Conservation (phyloP, 2,888 invertebrate genomes). For the Dryobota labecula region DNA sequence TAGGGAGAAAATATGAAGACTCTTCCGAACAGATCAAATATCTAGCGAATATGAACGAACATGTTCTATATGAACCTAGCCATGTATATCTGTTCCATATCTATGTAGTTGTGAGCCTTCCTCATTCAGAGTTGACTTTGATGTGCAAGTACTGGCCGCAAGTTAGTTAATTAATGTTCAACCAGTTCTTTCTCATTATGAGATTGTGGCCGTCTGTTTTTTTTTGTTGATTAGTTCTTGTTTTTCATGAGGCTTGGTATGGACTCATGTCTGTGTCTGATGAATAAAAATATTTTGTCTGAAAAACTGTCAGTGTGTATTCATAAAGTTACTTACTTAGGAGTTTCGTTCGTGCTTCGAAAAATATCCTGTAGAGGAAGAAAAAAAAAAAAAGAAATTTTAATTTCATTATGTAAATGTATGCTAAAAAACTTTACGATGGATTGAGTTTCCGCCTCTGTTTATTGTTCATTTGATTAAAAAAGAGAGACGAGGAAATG, state of each 20-base stretch:
- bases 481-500: neutral
- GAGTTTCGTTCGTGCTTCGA: neutral
- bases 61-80: constrained; percentile 7
- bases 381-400: neutral
- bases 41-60: constrained; percentile 54
- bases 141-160: constrained; percentile 35
- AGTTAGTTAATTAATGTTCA: constrained; percentile 46
- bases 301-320: neutral
- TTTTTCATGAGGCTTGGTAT: neutral
- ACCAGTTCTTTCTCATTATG: constrained; percentile 30
- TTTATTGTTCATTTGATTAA: constrained; percentile 5
- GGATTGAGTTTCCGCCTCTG: constrained; percentile 5
- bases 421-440: constrained; percentile 11
- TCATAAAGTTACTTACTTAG: neutral
- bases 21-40: constrained; percentile 55
- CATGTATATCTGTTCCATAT: constrained; percentile 7
- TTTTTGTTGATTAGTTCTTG: neutral
- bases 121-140: constrained; percentile 38
- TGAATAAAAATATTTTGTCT: neutral
- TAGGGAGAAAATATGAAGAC: constrained; percentile 55
- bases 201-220: constrained; percentile 20
- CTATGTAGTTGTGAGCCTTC: constrained; percentile 15
- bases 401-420: constrained; percentile 31
- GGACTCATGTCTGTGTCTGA: neutral
- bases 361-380: constrained; percentile 7